Evolutionary conservation across 2,797 vertebrate species (phyloP).

Genomic region (Tokudaia muenninki): DNA sequence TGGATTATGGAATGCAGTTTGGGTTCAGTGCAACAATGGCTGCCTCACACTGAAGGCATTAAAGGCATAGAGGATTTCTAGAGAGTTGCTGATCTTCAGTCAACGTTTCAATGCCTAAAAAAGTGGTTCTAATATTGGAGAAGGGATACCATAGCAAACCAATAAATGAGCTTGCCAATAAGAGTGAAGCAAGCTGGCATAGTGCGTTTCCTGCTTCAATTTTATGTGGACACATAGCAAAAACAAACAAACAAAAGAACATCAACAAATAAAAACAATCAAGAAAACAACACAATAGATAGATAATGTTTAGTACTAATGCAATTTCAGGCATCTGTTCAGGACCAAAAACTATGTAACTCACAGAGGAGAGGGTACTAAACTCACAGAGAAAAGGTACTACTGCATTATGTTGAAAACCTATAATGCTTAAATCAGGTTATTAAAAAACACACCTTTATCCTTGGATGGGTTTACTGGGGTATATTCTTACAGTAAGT

Average conservation of each 20-base stretch:
- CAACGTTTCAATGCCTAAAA: too few relatives aligned
- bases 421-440: background rate
- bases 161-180: background rate
- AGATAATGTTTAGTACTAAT: background rate
- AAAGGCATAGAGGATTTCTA: background rate
- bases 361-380: background rate
- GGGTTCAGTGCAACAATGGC: background rate
- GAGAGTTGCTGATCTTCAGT: background rate
- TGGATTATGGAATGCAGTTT: too few relatives aligned
- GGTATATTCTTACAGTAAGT: background rate
- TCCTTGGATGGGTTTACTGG: background rate
- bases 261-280: background rate
- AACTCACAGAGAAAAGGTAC: background rate
- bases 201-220: background rate
- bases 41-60: background rate
- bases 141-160: background rate
- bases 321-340: background rate
- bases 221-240: background rate
- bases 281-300: background rate
- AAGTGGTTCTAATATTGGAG: background rate
- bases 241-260: background rate
- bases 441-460: background rate
- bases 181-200: background rate
- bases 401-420: background rate
- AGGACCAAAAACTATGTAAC: too few relatives aligned